Base-by-base conservation (phyloP, 2,888 invertebrate species). In the Chaetogeoica ovagalla region DNA sequence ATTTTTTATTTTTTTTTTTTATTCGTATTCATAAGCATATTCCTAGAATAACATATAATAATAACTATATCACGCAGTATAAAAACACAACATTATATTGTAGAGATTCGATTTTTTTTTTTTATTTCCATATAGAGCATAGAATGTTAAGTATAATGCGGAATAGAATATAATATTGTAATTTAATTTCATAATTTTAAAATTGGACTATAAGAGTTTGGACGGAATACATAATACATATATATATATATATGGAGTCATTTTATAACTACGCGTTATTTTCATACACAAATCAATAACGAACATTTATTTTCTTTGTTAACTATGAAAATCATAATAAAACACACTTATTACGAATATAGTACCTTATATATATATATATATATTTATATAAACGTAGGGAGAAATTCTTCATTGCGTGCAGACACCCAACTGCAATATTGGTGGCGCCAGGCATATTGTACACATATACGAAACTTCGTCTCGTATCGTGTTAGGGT, bases 351-450 rank as follows among this genome's bases (percentile, higher is more conserved):
- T 23, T 52, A 68, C 9, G 23, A 3, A 48, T 2, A 11, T 7
- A 43, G 13, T 48, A 48, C 48, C 11, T n/a, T 48, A 48, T 48
- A 48, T 52, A 70, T 21, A 57, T 57, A 55, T 8, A 30, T 63
- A 63, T 37, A 37, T 37, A 70, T 43, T 6, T 43, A 37, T 59
- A 7, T 59, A 23, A 48, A 48, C 48, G 1, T 11, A 11, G 63
- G 55, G 39, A 75, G 21, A 57, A 75, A 75, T 66, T 66, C 23
- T 75, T 75, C 39, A 55, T 75, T 66, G 65, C 74, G 55, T 75
- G 74, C 65, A 75, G 65, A 75, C 74, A 75, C 65, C 21, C 65
- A 23, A 75, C 57, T 65, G 39, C 65, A 75, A 65, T 65, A 75
- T 75, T 52, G 9, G 65, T 66, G 74, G 74, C 74, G 74, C 74